A percentile compares a stretch with the other conserved stretches of the same genome.
phyloP scores from a whole-genome alignment of 2,797 vertebrate species.

The Petrocephalus sullivani region DNA sequence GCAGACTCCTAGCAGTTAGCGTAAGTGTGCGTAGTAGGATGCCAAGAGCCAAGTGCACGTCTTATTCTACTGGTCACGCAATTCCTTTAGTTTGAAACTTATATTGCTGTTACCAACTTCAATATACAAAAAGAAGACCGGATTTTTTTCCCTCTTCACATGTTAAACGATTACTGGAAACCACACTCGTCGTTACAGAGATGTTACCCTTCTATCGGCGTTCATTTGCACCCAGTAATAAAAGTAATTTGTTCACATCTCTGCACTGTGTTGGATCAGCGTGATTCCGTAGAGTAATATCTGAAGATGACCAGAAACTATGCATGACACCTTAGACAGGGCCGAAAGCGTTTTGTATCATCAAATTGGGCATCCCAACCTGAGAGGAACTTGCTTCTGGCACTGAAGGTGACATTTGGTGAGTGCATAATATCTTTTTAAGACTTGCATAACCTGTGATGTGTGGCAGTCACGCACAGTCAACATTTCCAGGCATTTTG shows the following conservation, averaged over 20 bases:
- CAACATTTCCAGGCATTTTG: neutral
- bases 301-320: neutral
- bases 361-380: neutral
- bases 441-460: neutral
- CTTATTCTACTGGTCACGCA: neutral
- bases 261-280: neutral
- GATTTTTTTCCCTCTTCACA: neutral
- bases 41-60: neutral
- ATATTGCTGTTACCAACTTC: neutral
- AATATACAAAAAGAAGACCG: neutral
- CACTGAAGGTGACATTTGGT: neutral
- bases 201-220: neutral
- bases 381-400: neutral
- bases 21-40: neutral
- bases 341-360: neutral
- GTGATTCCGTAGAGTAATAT: neutral
- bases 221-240: neutral
- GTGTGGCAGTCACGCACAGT: neutral
- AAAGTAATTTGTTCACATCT: neutral
- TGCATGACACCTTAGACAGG: neutral
- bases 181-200: neutral
- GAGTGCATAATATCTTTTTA: neutral
- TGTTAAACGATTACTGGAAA: neutral
- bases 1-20: neutral
- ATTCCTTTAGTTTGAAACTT: neutral